Base-by-base conservation (phyloP, 2,888 invertebrate genomes). In the Drosophila rubida region DNA sequence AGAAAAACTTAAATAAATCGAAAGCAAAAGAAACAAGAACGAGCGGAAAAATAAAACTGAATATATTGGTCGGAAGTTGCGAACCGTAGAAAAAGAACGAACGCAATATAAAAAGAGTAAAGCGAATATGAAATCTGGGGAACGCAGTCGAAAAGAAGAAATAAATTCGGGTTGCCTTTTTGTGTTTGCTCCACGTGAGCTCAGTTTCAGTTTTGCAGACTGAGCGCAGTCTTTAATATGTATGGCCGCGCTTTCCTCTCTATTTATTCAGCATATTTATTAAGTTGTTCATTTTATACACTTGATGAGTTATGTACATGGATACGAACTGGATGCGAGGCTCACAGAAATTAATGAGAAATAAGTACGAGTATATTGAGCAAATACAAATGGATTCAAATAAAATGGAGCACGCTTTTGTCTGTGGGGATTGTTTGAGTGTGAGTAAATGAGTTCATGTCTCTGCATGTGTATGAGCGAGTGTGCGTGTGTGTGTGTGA, bases 351-450 rank as follows among this genome's bases (percentile, higher is more conserved):
- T 14, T 61, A 46, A 11, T 37, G 49, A 65, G 57, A 53, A 50
- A 51, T 58, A 25, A 13, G 25, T 32, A 32, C 32, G 32, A 32
- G 32, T 23, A 42, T 25, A 44, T 25, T 30, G 35, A 46, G 30
- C 22, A 37, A 49, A 48, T 27, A 22, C 16, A 22, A 41, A 62
- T 55, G 41, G 42, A 42, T 54, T 63, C 55, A 57, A 54, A 50
- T 80, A 57, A 83, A 80, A 67, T 70, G 66, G 57, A 57, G 32
- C 39, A 53, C 58, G 77, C 35, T 32, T 32, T 62, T 61, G 30
- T 57, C 16, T 44, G 53, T 32, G 8, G 19, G 46, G 48, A 53
- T 62, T 42, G 46, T 53, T 39, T 27, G 37, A 49, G 19, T 59
- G 19, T 44, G 35, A n/a, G 30, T n/a, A 11, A 4, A 30, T 64